These are phyloP conservation scores for Aplochiton taeniatus DNA, from an alignment of 2,797 vertebrate genomes.

Conservation along the genomic window DNA sequence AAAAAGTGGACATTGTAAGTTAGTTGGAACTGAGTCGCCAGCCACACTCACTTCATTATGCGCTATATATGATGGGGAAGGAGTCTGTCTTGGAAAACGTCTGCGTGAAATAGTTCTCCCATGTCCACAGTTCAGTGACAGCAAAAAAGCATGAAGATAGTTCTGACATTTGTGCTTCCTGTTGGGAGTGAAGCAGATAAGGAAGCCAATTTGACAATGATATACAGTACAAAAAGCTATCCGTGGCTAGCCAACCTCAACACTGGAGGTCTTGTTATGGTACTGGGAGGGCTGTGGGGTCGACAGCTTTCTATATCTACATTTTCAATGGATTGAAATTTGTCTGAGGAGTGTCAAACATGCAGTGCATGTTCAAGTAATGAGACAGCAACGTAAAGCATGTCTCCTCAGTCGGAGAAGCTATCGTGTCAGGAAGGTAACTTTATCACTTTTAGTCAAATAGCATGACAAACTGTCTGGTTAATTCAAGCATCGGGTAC, in stretches of 20 bases:
- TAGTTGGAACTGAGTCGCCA: slow-evolving; percentile 46
- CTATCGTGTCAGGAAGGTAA: slow-evolving; percentile 23
- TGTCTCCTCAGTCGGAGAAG: slow-evolving; percentile 27
- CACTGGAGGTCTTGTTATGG: slow-evolving; percentile 61
- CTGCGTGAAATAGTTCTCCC: slow-evolving; percentile 29
- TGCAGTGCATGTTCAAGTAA: slow-evolving; percentile 38
- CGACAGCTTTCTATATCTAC: slow-evolving; percentile 46
- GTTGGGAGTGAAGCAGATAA: slow-evolving; percentile 31
- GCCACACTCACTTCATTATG: slow-evolving; percentile 31
- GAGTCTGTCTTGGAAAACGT: slow-evolving; percentile 16
- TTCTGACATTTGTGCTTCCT: slow-evolving; percentile 41
- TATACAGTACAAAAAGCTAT: slow-evolving; percentile 51
- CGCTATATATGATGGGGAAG: neutral
- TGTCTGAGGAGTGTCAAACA: slow-evolving; percentile 53
- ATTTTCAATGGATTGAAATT: slow-evolving; percentile 49
- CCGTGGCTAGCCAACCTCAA: slow-evolving; percentile 26
- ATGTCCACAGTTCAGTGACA: slow-evolving; percentile 38
- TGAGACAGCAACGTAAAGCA: slow-evolving; percentile 38
- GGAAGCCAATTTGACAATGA: slow-evolving; percentile 66
- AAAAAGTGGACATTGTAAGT: slow-evolving; percentile 57
- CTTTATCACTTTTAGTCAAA: slow-evolving; percentile 48
- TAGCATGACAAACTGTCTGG: slow-evolving; percentile 34
- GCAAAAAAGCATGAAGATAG: slow-evolving; percentile 38
- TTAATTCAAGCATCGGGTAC: slow-evolving; percentile 32
- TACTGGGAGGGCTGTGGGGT: slow-evolving; percentile 46